These are phyloP conservation scores for Pteronura brasiliensis DNA, from an alignment of 2,113 vertebrate genomes.

Conservation along the genomic window DNA sequence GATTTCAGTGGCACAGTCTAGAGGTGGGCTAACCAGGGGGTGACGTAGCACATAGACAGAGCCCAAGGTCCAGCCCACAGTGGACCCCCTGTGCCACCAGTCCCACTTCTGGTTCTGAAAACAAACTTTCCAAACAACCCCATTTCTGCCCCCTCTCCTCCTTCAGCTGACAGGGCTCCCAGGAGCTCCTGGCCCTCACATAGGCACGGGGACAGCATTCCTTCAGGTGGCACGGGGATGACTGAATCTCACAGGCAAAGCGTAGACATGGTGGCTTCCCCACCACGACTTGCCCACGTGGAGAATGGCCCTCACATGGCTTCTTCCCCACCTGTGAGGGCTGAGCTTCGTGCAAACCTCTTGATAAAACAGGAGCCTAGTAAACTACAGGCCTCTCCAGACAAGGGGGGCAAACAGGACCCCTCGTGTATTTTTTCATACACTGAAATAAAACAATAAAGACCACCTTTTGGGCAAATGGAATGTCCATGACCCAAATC, in stretches of 20 bases:
- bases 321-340: neutral
- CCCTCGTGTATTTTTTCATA: neutral
- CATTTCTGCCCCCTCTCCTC: neutral
- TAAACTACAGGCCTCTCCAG: neutral
- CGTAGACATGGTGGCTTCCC: neutral
- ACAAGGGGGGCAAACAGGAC: fast-evolving
- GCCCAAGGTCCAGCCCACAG: neutral
- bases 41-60: fast-evolving
- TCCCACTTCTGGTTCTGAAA: neutral
- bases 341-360: neutral
- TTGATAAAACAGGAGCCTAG: neutral
- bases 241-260: neutral
- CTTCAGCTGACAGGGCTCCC: neutral
- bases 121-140: neutral
- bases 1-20: too few species aligned
- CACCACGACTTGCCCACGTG: neutral
- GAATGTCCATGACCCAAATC: neutral
- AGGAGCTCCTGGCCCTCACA: neutral
- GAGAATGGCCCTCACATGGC: neutral
- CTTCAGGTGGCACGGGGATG: too few species aligned
- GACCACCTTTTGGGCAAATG: neutral
- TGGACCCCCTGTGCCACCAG: neutral
- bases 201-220: fast-evolving
- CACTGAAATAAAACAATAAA: neutral
- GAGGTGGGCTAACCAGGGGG: neutral